Percentiles rank a stretch among this genome's conserved stretches.
These are phyloP conservation scores for Oryzias woworae DNA, from an alignment of 2,113 vertebrate genomes.

Conservation along the genomic window DNA sequence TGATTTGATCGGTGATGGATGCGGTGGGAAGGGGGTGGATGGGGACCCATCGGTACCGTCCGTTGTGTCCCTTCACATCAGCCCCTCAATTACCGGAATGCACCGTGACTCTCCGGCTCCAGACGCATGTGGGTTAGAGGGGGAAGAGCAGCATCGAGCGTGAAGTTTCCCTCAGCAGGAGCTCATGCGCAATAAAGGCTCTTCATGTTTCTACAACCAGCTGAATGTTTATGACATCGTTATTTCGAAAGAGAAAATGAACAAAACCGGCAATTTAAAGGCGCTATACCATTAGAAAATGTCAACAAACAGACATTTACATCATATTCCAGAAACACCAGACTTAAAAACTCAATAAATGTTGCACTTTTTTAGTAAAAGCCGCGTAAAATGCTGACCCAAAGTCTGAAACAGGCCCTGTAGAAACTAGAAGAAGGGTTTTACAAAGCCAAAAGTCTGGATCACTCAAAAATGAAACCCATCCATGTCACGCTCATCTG, in stretches of 20 bases:
- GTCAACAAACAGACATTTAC: too few species aligned
- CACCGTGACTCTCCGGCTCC: constrained; percentile 50
- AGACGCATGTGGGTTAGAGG: constrained; percentile 44
- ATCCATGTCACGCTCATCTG: constrained; percentile 29
- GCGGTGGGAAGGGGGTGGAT: not conserved
- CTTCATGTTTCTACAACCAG: too few species aligned
- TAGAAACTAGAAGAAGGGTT: too few species aligned
- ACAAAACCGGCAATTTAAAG: too few species aligned
- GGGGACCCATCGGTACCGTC: constrained; percentile 49
- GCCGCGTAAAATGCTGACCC: too few species aligned
- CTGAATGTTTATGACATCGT: too few species aligned
- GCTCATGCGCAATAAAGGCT: not conserved
- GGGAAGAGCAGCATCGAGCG: constrained; percentile 14
- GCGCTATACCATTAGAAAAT: too few species aligned
- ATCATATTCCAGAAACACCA: too few species aligned
- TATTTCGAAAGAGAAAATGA: too few species aligned
- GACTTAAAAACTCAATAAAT: too few species aligned
- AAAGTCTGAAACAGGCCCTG: too few species aligned
- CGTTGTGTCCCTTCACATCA: constrained; percentile 52
- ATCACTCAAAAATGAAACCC: constrained; percentile 18
- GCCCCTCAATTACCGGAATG: constrained; percentile 67
- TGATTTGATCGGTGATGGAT: constrained; percentile 67
- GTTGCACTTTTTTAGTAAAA: too few species aligned
- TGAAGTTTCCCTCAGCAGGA: constrained; percentile 17
- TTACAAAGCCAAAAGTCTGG: not conserved